phyloP scores from a whole-genome alignment of 2,888 invertebrate species.

The Drosophila rubida region DNA sequence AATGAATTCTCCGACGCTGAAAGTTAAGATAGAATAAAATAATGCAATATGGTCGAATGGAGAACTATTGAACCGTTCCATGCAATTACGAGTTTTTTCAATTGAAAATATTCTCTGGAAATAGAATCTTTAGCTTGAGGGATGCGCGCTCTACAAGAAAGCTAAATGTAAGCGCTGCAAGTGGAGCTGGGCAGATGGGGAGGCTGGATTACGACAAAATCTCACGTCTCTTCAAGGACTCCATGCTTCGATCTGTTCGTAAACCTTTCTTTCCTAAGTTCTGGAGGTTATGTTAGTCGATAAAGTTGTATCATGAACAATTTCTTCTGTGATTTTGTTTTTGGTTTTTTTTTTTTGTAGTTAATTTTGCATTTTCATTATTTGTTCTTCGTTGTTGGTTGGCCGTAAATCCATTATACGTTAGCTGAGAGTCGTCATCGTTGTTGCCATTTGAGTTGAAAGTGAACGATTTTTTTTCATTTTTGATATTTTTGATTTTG shows the following conservation, averaged over 20 bases:
- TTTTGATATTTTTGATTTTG: conserved; percentile 42
- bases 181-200: background rate
- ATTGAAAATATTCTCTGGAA: conserved; percentile 7
- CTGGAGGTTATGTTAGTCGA: conserved; percentile 20
- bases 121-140: background rate
- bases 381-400: conserved; percentile 13
- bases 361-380: background rate
- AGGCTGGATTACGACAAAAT: background rate
- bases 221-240: conserved; percentile 5
- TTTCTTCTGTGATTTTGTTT: conserved; percentile 20
- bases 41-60: background rate
- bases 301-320: conserved; percentile 31
- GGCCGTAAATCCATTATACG: conserved; percentile 60
- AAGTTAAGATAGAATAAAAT: conserved; percentile 1
- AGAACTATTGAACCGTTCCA: conserved; percentile 8
- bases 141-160: conserved; percentile 5
- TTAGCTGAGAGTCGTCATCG: conserved; percentile 61
- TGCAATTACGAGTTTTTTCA: background rate
- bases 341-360: conserved; percentile 14
- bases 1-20: conserved; percentile 14
- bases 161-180: conserved; percentile 6
- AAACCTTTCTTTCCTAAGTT: conserved; percentile 23
- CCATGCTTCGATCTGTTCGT: background rate
- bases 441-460: conserved; percentile 65
- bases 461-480: conserved; percentile 65